Evolutionary conservation across 2,888 invertebrate species (phyloP), one percentile per base, ranked within the genome.

Genomic region (Chaetoderma sp.): DNA sequence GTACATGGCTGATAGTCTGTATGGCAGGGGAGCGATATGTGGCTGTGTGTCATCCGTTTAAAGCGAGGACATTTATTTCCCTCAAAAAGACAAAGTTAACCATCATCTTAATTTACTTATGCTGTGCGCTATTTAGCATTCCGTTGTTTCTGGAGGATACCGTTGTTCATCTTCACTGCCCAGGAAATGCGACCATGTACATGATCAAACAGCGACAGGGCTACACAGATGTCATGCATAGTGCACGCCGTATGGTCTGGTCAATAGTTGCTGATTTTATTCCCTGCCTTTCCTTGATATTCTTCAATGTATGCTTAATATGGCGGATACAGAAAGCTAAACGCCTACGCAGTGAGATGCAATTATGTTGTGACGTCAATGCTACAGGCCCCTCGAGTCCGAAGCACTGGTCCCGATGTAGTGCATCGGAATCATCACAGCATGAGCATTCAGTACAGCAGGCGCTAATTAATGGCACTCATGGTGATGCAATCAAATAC

Each of bases 11-110:
- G 28, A 85, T 83, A 10, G 83, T 84, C 0, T 79, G 80, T 30
- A 83, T 85, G 82, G 85, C 85, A 2, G 82, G 78, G 0, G 83
- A 83, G 50, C 71, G 85, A n/a, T 85, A 84, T 60, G 70, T 82
- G 13, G 85, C 85, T 30, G 83, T 85, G 21, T 85, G 85, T 68
- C 83, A 84, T 60, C 83, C 85, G 1, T 78, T 85, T 36, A 79
- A 78, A 63, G 84, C 85, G 1, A 70, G 83, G 27, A 79, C 82
- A 65, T 66, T 84, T 8, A 82, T 85, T 49, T 79, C 79, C 5
- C 67, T 83, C 23, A 72, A 70, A n/a, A 74, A 78, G 32, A 84
- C 84, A 0, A 63, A 79, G n/a, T 72, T 79, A 8, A 78, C 77
- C 52, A 78, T 83, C 45, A 60, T 75, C 4, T 16, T 77, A 21